Conservation (phyloP, 30 jellyfish, hydroid and myxozoan species). For the Nemopilema nomurai region DNA sequence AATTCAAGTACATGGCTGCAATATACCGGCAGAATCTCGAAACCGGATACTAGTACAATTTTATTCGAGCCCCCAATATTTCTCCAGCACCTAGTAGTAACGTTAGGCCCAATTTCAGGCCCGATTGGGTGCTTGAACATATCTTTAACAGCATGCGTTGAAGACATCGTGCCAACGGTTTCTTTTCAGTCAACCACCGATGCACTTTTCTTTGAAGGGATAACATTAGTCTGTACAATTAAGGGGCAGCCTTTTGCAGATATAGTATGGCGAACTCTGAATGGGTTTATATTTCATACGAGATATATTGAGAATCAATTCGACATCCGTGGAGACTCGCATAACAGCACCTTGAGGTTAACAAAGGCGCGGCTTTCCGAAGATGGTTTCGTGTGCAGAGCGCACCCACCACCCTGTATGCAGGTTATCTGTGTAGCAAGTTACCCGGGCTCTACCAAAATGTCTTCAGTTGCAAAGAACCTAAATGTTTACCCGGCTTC, state of each 20-base stretch:
- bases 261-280: conserved; percentile 31
- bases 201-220: neutral
- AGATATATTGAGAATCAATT: conserved; percentile 5
- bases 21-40: conserved; percentile 9
- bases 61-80: conserved; percentile 29
- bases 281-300: conserved; percentile 16
- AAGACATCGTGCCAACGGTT: conserved; percentile 41
- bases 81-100: conserved; percentile 1
- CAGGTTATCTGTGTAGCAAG: conserved; percentile 30
- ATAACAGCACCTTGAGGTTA: conserved; percentile 25
- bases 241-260: conserved; percentile 44
- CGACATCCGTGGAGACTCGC: conserved; percentile 8
- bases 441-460: conserved; percentile 50
- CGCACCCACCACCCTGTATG: conserved; percentile 18
- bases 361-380: neutral
- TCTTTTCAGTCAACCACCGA: neutral
- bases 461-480: neutral
- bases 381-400: conserved; percentile 31
- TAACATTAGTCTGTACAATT: conserved; percentile 17
- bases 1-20: conserved; percentile 25
- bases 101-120: conserved; percentile 3
- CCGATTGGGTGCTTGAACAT: conserved; percentile 8
- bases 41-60: neutral
- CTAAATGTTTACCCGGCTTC: conserved; percentile 32
- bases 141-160: conserved; percentile 22